Base-by-base conservation (phyloP, 2,797 vertebrate genomes). In the Taenioides sp. region DNA sequence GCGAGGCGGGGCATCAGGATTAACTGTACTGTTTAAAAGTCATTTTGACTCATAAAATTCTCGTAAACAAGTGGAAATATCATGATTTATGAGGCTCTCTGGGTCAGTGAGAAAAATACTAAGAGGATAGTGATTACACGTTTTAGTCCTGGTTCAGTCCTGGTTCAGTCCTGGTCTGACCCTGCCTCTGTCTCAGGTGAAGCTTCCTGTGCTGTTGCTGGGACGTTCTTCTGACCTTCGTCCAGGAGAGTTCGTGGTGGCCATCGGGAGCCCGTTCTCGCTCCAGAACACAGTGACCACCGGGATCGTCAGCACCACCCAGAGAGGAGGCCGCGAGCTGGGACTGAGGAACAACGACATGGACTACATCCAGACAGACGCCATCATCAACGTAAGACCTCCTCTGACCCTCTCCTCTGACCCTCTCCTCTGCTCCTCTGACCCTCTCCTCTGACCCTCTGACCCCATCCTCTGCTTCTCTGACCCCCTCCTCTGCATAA, bases 331-430 rank as follows among this genome's bases (percentile, higher is more conserved):
- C 55, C 95, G 94, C 79, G 98, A 99, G 81, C 93, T 99, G 71
- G 98, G 98, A 54, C 95, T 99, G 0, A 94, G 92, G 65, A 98
- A 99, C 90, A 98, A 97, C 0, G 98, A 99, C 88, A 99, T 99
- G 96, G 98, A 99, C 76, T 99, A 99, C 64, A 99, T 99, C 77
- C 98, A 99, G 92, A 99, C 98, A 0, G 98, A 99, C 0, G 98
- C 98, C 81, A 99, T 99, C 86, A 99, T 2, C 7, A 40, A 7
- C 10, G 7, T 40, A 7, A 40, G 16, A 2, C 12, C 40, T 11
- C 14, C 40, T 43, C 25, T 27, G 25, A 27, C 25, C 25, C 25
- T 2, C 25, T 11, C 37, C 10, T 40, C 40, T 40, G 40, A 2
- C 3, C 40, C 49, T 52, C 16, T 52, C 20, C 4, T 52, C 20